Conservation (phyloP, 2,113 vertebrate species). For the Lycaon pictus region DNA sequence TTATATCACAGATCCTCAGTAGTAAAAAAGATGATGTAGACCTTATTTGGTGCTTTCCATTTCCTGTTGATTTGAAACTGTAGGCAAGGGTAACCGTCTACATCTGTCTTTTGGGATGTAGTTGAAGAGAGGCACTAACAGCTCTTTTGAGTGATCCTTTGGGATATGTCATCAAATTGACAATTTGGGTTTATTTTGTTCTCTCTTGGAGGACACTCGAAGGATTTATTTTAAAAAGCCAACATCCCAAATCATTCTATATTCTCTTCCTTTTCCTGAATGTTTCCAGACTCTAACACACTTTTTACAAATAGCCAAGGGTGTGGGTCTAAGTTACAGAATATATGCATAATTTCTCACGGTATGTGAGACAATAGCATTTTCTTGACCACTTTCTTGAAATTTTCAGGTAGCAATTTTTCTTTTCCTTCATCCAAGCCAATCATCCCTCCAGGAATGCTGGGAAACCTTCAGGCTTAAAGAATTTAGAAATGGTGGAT, state of each 20-base stretch:
- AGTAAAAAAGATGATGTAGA: neutral
- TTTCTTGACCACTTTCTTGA: neutral
- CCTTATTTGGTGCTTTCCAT: neutral
- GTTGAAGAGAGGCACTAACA: neutral
- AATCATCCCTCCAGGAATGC: neutral
- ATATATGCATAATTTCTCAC: neutral
- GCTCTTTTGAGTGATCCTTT: neutral
- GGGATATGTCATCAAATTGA: neutral
- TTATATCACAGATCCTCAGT: neutral
- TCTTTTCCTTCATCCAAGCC: neutral
- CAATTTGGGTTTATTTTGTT: neutral
- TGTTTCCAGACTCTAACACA: neutral
- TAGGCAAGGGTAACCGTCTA: neutral
- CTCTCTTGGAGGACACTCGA: neutral
- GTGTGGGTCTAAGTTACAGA: neutral
- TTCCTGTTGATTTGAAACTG: neutral
- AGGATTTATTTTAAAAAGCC: neutral
- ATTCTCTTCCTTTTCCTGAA: neutral
- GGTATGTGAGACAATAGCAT: neutral
- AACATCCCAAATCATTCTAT: neutral
- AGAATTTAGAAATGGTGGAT: neutral
- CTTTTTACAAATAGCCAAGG: neutral
- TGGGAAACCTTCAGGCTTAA: neutral
- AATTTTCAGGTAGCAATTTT: neutral
- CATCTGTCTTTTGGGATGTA: neutral